A percentile compares a stretch with the other conserved stretches of the same genome.
phyloP scores from a whole-genome alignment of 2,797 vertebrate species.

The Aldrovandia affinis region DNA sequence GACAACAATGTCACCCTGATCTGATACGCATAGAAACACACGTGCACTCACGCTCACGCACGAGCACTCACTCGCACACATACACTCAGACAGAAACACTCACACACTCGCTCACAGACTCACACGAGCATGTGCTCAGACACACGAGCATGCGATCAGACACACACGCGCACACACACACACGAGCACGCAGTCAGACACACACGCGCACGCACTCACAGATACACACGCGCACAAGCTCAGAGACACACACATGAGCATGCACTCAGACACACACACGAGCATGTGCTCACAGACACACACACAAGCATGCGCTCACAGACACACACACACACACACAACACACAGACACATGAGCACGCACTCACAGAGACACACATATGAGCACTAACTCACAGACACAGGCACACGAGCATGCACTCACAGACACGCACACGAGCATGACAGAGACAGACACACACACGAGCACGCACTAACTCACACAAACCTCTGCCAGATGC shows the following conservation, averaged over 20 bases:
- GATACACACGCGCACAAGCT: background rate
- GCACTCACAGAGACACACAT: background rate
- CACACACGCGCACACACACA: no score
- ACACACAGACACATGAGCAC: background rate
- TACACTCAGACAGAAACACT: background rate
- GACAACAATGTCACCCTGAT: slow-evolving; percentile 35
- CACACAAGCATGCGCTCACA: background rate
- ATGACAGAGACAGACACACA: background rate
- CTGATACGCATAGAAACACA: background rate
- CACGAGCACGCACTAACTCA: background rate
- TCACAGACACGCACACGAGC: background rate
- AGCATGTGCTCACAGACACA: background rate
- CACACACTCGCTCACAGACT: background rate
- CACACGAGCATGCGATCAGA: background rate
- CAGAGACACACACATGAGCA: no score
- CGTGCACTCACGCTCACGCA: background rate
- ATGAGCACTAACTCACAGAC: background rate
- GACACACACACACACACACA: background rate
- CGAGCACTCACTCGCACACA: background rate
- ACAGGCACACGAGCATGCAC: background rate
- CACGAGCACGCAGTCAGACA: background rate
- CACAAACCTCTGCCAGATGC: slow-evolving; percentile 91
- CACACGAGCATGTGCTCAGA: background rate
- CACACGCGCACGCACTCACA: background rate
- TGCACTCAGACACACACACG: background rate